Evolutionary conservation across 92 coral and sea anemone species (phyloP).

Genomic region (Phenganax stokvisi): DNA sequence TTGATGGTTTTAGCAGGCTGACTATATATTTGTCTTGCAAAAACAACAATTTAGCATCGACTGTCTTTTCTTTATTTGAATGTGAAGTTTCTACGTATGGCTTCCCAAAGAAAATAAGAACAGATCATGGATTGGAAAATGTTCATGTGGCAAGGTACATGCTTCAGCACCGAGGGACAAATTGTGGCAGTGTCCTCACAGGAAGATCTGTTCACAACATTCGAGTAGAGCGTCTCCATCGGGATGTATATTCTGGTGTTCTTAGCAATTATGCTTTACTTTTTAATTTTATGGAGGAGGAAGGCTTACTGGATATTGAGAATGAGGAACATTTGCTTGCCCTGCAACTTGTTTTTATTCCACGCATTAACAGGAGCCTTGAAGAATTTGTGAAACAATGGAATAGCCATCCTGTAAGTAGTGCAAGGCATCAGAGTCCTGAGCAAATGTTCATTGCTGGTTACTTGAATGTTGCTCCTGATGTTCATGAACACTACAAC

Average conservation of each 20-base stretch:
- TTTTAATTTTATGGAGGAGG: constrained; percentile 38
- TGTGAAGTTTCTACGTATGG: constrained; percentile 17
- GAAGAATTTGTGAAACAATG: background rate
- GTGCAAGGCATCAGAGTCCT: background rate
- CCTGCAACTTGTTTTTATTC: constrained; percentile 36
- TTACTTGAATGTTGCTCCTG: background rate
- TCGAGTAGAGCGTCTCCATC: constrained; percentile 44
- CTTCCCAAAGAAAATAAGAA: constrained; percentile 19
- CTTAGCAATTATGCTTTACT: constrained; percentile 31
- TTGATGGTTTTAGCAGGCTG: constrained; percentile 27
- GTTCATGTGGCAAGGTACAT: constrained; percentile 31
- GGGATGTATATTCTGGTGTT: constrained; percentile 45
- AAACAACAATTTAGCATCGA: constrained; percentile 15
- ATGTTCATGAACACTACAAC: background rate
- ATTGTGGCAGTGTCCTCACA: constrained; percentile 29
- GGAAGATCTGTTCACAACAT: constrained; percentile 28
- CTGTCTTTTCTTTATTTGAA: constrained; percentile 10
- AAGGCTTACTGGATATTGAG: constrained; percentile 19
- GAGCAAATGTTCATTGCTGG: constrained; percentile 11
- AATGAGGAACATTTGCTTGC: constrained; percentile 33
- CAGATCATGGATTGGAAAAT: constrained; percentile 35
- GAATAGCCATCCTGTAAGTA: constrained; percentile 5
- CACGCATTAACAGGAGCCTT: constrained; percentile 30
- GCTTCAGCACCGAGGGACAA: constrained; percentile 22
- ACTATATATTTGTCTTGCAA: constrained; percentile 2